These are phyloP conservation scores for Microctonus aethiopoides DNA, from an alignment of 2,888 invertebrate genomes.

Conservation along the genomic window DNA sequence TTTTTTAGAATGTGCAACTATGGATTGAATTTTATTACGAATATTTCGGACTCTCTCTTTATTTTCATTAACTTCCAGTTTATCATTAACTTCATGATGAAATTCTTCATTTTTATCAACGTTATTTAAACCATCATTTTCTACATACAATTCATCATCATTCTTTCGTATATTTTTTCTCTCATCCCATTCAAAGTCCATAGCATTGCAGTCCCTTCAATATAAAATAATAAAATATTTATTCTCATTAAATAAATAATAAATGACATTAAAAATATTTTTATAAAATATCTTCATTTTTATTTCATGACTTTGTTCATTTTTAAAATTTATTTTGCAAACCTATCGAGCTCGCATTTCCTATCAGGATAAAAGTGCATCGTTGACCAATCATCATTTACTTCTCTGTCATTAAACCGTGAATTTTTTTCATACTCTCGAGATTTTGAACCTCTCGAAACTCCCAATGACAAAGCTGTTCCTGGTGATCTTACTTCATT, in stretches of 20 bases:
- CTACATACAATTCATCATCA: slow-evolving; percentile 15
- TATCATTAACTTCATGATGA: background rate
- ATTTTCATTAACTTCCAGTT: background rate
- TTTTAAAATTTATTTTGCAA: background rate
- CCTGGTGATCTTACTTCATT: slow-evolving; percentile 2
- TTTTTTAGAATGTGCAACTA: slow-evolving; percentile 14
- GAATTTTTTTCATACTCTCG: background rate
- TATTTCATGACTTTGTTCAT: background rate
- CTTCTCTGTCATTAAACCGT: background rate
- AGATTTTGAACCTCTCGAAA: slow-evolving; percentile 9
- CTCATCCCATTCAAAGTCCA: slow-evolving; percentile 11
- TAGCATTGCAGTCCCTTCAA: slow-evolving; percentile 18
- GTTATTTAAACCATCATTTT: background rate
- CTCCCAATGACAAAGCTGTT: background rate
- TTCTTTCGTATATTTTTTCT: slow-evolving; percentile 7
- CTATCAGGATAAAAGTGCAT: slow-evolving; percentile 13
- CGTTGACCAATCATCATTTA: slow-evolving; percentile 5
- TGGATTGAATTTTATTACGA: slow-evolving; percentile 15
- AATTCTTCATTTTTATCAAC: background rate
- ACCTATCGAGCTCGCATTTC: slow-evolving; percentile 15
- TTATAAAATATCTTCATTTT: background rate
- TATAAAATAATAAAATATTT: background rate
- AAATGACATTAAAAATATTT: background rate
- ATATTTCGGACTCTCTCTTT: slow-evolving; percentile 16
- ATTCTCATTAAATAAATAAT: too few relatives aligned